Base-by-base conservation (phyloP, 2,888 invertebrate species). In the Danaus chrysippus region DNA sequence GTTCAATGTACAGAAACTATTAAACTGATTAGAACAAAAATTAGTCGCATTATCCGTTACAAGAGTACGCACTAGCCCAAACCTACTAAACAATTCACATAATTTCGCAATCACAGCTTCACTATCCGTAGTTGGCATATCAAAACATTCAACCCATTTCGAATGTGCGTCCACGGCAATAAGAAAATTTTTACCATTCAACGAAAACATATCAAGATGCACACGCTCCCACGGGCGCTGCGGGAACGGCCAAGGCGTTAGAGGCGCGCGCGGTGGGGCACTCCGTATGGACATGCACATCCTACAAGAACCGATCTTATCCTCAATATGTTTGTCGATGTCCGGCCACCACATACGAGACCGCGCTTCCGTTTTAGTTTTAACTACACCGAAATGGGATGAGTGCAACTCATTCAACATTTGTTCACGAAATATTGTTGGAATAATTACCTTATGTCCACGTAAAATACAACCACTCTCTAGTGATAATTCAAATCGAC, bases 31-130 rank as follows among this genome's bases (percentile, higher is more conserved):
- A 9, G 64, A 61, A 43, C n/a, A 42, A 53, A 66, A 70, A 65
- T 62, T 59, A 1, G 60, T 54, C n/a, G 59, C 67, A 54, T 70
- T 70, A 54, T 68, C 70, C 2, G 66, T 63, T 1, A 70, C 70
- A 52, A 68, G 13, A 1, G 62, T 63, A 10, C 42, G 34, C 0
- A 59, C 54, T 44, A 62, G 58, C 10, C 66, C 65, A 54, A 64
- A 67, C 42, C 66, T 64, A 13, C 49, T 44, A 44, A 66, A 58
- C 19, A 65, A 46, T 12, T 68, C 63, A 17, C 42, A 17, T 34
- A 66, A 53, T n/a, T 62, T 67, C 0, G 2, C 41, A 6, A 68
- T 46, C 11, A 67, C 49, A 10, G 58, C 42, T 3, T 59, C 57
- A 2, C 58, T 58, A 42, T 58, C 53, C 0, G 61, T 64, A 15